Evolutionary conservation across 2,888 invertebrate species (phyloP).

Genomic region (Drosophila acutilabella): DNA sequence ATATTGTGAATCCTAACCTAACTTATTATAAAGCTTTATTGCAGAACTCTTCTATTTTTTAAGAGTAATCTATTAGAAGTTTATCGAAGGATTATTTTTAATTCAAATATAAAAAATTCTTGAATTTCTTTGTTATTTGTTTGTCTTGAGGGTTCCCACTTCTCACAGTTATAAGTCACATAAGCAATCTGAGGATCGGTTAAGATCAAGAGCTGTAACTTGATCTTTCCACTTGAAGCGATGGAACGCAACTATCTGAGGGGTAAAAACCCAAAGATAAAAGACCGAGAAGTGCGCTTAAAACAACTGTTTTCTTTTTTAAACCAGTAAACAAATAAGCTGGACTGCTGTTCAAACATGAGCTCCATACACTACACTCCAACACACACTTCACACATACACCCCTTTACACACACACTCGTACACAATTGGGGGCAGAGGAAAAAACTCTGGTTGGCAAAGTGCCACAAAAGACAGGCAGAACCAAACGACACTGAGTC

Average conservation of each 20-base stretch:
- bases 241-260: slow-evolving; percentile 27
- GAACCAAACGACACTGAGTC: slow-evolving; percentile 53
- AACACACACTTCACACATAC: slow-evolving; percentile 12
- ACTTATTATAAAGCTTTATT: no score
- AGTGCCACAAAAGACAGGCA: slow-evolving; percentile 46
- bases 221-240: slow-evolving; percentile 23
- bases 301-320: slow-evolving; percentile 39
- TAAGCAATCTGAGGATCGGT: not conserved
- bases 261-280: slow-evolving; percentile 13
- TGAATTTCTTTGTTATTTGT: not conserved
- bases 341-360: slow-evolving; percentile 69
- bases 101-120: no score
- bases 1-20: no score
- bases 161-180: not conserved
- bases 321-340: slow-evolving; percentile 54
- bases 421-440: slow-evolving; percentile 45
- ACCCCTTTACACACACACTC: slow-evolving; percentile 18
- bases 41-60: no score
- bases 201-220: slow-evolving; percentile 13
- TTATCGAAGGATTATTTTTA: no score
- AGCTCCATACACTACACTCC: slow-evolving; percentile 17
- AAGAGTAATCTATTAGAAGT: no score
- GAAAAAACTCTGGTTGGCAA: slow-evolving; percentile 16
- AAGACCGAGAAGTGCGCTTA: slow-evolving; percentile 23
- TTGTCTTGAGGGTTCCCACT: not conserved